These are phyloP conservation scores for Oncopeltus fasciatus DNA, from an alignment of 1,140 invertebrate species.

Conservation along the genomic window DNA sequence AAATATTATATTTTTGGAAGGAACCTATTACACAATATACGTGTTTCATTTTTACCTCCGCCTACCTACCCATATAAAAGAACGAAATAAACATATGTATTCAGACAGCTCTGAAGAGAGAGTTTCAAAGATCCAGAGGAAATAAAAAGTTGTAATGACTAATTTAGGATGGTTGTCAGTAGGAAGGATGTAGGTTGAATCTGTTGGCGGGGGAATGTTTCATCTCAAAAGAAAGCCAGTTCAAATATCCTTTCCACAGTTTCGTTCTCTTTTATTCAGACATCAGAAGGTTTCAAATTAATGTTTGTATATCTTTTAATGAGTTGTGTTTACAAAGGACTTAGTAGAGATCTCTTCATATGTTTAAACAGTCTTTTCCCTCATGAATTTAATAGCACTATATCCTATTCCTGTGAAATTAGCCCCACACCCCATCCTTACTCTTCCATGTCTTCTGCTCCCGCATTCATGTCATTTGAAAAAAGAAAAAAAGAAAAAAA, in stretches of 20 bases:
- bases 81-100: not conserved
- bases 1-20: too few relatives aligned
- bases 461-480: too few relatives aligned
- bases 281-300: slow-evolving; percentile 5
- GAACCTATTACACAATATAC: not conserved
- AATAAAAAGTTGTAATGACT: slow-evolving; percentile 4
- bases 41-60: not conserved
- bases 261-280: not conserved
- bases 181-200: not conserved
- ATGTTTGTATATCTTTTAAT: slow-evolving; percentile 7
- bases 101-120: not conserved
- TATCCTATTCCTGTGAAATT: not conserved
- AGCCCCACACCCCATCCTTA: too few relatives aligned
- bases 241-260: not conserved
- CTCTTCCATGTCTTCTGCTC: too few relatives aligned
- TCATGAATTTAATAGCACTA: not conserved
- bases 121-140: not conserved
- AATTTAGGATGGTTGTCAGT: slow-evolving; percentile 1
- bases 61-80: not conserved
- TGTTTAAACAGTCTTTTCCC: not conserved
- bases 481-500: too few relatives aligned
- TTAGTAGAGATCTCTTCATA: not conserved
- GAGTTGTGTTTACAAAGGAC: slow-evolving; percentile 6
- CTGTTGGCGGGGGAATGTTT: not conserved
- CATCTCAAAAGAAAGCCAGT: not conserved